These are phyloP conservation scores for Agapornis roseicollis DNA, from an alignment of 2,113 vertebrate genomes.

Conservation along the genomic window DNA sequence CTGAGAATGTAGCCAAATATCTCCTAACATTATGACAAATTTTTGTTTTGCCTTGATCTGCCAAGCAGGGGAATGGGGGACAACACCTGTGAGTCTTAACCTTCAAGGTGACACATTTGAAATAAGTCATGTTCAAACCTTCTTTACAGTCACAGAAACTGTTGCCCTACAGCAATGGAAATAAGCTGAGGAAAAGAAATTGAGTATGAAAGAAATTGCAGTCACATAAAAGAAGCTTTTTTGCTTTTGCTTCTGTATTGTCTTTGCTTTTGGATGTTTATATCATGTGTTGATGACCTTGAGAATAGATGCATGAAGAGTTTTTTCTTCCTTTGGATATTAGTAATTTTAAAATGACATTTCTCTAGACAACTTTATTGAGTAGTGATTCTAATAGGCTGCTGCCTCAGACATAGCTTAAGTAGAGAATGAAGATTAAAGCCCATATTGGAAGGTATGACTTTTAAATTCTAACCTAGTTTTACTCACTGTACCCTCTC, in stretches of 20 bases:
- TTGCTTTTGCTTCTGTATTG: slow-evolving; percentile 33
- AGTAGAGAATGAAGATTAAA: slow-evolving; percentile 58
- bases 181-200: slow-evolving; percentile 47
- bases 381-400: background rate
- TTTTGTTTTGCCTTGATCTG: slow-evolving; percentile 23
- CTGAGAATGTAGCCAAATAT: background rate
- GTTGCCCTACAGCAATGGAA: slow-evolving; percentile 47
- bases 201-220: slow-evolving; percentile 15
- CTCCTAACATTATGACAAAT: background rate
- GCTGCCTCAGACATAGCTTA: slow-evolving; percentile 2
- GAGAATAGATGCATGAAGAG: background rate
- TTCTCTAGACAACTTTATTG: background rate
- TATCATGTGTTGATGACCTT: slow-evolving; percentile 8
- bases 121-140: slow-evolving; percentile 48
- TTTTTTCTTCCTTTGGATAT: slow-evolving; percentile 15
- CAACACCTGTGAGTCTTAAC: slow-evolving; percentile 41
- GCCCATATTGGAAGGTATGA: background rate
- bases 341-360: slow-evolving; percentile 19
- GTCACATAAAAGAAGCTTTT: slow-evolving; percentile 25
- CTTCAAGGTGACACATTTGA: slow-evolving; percentile 56
- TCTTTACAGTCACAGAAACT: slow-evolving; percentile 41
- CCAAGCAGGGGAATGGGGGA: background rate
- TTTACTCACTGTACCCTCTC: slow-evolving; percentile 44
- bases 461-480: slow-evolving; percentile 48
- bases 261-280: slow-evolving; percentile 42